These are phyloP conservation scores for Dolomedes plantarius DNA, from an alignment of 2,888 invertebrate genomes.

Conservation along the genomic window DNA sequence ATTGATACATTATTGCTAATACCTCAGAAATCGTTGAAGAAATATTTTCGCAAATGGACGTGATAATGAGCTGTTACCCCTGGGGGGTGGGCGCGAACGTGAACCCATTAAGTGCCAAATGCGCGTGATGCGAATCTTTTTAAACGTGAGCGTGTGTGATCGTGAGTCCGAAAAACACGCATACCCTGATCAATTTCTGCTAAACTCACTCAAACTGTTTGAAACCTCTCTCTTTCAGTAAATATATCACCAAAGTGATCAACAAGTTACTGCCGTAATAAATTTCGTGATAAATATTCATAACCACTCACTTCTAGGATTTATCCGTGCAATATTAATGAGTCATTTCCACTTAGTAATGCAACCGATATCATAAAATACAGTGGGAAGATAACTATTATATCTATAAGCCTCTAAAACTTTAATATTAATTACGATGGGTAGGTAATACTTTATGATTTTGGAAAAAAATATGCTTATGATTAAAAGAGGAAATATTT, in stretches of 20 bases:
- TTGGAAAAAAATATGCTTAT: too few relatives aligned
- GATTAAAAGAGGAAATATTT: too few relatives aligned
- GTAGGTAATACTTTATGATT: too few relatives aligned
- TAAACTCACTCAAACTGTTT: neutral
- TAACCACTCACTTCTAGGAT: neutral
- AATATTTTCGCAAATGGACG: neutral
- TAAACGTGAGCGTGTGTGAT: neutral
- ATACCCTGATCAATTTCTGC: neutral
- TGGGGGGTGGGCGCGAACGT: conserved; percentile 5
- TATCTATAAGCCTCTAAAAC: too few relatives aligned
- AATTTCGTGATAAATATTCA: neutral
- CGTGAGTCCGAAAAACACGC: neutral
- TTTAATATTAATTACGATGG: too few relatives aligned
- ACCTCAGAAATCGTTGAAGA: neutral
- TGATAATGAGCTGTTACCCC: neutral
- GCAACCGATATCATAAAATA: too few relatives aligned
- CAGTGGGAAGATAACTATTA: too few relatives aligned
- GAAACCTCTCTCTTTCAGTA: neutral
- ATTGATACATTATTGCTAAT: conserved; percentile 5
- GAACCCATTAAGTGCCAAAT: neutral
- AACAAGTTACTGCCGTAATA: neutral
- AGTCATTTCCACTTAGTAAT: neutral
- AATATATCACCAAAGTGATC: neutral
- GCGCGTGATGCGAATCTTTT: conserved; percentile 1
- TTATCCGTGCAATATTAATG: neutral